Percentiles rank a stretch among this genome's conserved stretches.
Evolutionary conservation across 2,888 invertebrate species (phyloP).

Genomic region (Tubulanus polymorphus): DNA sequence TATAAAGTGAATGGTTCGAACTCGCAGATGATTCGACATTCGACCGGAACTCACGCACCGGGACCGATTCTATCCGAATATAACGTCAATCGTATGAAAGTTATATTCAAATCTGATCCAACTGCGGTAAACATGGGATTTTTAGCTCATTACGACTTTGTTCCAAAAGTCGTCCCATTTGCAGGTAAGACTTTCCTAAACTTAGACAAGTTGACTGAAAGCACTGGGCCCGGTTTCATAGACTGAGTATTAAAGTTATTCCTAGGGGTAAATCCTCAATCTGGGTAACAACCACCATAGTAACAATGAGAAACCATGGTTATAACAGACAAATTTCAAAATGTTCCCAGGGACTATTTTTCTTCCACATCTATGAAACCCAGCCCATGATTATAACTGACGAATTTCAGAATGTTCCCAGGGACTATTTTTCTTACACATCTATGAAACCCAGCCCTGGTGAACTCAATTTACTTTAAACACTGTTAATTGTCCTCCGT

Average conservation of each 20-base stretch:
- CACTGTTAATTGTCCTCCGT: conserved; percentile 65
- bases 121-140: conserved; percentile 90
- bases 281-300: no score
- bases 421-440: no score
- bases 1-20: conserved; percentile 20
- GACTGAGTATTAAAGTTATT: no score
- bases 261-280: no score
- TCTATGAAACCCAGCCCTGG: no score
- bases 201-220: neutral
- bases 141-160: conserved; percentile 91
- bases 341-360: no score
- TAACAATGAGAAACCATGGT: no score
- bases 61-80: conserved; percentile 91
- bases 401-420: no score
- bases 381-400: no score
- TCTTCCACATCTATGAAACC: no score
- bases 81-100: conserved; percentile 80
- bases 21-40: conserved; percentile 71
- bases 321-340: no score
- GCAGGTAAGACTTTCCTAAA: neutral
- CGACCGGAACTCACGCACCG: conserved; percentile 86
- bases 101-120: conserved; percentile 82
- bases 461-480: conserved; percentile 80
- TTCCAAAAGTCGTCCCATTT: conserved; percentile 54
- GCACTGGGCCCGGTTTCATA: no score